Evolutionary conservation across 2,888 invertebrate species (phyloP), one percentile per base, ranked within the genome.

Genomic region (Urechis unicinctus): DNA sequence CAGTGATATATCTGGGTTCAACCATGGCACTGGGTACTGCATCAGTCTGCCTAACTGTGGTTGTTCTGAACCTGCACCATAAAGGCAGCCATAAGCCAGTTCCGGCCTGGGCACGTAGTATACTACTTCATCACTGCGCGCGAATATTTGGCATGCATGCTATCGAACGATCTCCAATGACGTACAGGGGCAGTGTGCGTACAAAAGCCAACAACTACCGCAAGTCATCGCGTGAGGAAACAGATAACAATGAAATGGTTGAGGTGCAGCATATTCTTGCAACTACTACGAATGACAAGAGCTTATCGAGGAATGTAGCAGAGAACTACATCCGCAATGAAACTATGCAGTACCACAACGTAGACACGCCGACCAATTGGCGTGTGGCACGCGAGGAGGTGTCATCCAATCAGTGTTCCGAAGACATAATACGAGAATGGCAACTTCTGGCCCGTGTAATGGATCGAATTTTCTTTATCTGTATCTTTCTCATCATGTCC

Each of bases 1-100:
- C 62, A 62, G 62, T 62, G 49, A 56, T 61, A 17, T 62, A 62
- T 26, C 55, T 62, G 13, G 55, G 55, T 3, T 36, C 47, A 2
- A 62, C 62, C n/a, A 62, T 62, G 62, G 58, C 58, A 2, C 52
- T 58, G 2, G 62, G 62, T 2, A 62, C 62, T n/a, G 54, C 55
- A 1, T 60, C 60, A 5, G 62, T 62, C 28, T 62, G 62, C 36
- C 57, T 62, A 3, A 61, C 58, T 9, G 62, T 62, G n/a, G 22
- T 61, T 5, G 60, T 61, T 3, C 55, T 62, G 25, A 61, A 62
- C 54, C 41, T 61, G 22, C 62, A 62, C 55, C 58, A 62, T 29
- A 53, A 52, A 30, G 53, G 56, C n/a, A 36, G 56, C 49, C 36
- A 43, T 26, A 21, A 21, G 1, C 58, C 56, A 4, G 53, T 62